Evolutionary conservation across 2,797 vertebrate species (phyloP).

Genomic region (Tenualosa ilisha): DNA sequence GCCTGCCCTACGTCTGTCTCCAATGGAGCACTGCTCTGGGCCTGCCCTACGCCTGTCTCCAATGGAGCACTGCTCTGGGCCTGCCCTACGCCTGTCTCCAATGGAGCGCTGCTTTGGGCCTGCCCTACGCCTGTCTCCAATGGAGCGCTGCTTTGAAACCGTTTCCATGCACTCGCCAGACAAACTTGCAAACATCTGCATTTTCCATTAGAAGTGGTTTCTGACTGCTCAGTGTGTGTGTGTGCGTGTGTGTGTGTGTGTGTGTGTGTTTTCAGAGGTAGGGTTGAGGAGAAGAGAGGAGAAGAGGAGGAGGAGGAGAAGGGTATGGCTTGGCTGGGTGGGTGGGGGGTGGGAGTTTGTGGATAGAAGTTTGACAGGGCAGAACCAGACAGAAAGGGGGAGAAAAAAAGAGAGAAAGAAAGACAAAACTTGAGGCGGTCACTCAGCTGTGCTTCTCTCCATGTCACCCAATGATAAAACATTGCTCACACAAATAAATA

Average conservation of each 20-base stretch:
- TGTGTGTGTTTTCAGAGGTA: slow-evolving; percentile 33
- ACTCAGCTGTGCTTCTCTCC: not conserved
- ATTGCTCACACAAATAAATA: not conserved
- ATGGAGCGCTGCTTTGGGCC: slow-evolving; percentile 67
- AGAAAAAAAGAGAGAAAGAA: not conserved
- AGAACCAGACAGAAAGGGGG: slow-evolving; percentile 1
- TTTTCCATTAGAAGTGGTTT: slow-evolving; percentile 87
- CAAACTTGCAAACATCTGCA: slow-evolving; percentile 85
- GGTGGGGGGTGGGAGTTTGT: slow-evolving; percentile 50
- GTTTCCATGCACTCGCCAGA: slow-evolving; percentile 77
- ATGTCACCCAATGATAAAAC: not conserved
- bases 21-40: slow-evolving; percentile 68
- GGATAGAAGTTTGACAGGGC: slow-evolving; percentile 9
- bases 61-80: slow-evolving; percentile 68
- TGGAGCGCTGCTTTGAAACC: slow-evolving; percentile 75
- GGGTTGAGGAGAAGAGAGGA: slow-evolving; percentile 31
- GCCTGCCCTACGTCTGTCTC: slow-evolving; percentile 40
- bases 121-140: slow-evolving; percentile 50
- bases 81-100: slow-evolving; percentile 45
- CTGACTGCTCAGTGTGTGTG: slow-evolving; percentile 57
- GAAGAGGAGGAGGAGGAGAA: slow-evolving; percentile 62
- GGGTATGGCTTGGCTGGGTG: slow-evolving; percentile 70
- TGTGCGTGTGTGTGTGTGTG: slow-evolving; percentile 15
- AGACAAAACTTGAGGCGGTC: not conserved
- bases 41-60: slow-evolving; percentile 43